Base-by-base conservation (phyloP, 1,140 invertebrate genomes). In the Rhopalosiphum padi region DNA sequence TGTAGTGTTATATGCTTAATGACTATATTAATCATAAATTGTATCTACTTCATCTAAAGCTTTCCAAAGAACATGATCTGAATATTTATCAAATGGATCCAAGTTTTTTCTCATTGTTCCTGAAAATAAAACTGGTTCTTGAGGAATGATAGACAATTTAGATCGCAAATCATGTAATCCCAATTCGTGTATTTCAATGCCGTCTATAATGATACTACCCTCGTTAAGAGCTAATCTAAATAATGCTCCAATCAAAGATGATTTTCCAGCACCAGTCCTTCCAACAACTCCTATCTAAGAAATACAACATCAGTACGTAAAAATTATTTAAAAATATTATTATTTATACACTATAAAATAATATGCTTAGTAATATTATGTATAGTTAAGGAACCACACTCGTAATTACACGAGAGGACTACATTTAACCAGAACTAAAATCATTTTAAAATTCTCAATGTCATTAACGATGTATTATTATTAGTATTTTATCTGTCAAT, bases 191-290 rank as follows among this genome's bases (percentile, higher is more conserved):
- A 96, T 97, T 93, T 98, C 96, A 1, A 97, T 95, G 18, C 95
- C 96, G 95, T 98, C 98, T 89, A 98, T 97, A 0, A 94, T 94
- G 53, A 98, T 96, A 0, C 94, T 37, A 21, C 97, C 97, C 82
- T 96, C 95, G 9, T 95, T 95, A 94, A 96, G 96, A 5, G 96
- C 96, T 93, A 99, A 94, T 90, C 98, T 96, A 94, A 99, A 99
- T 2, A 99, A 95, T 2, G 98, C 97, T 53, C 97, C 96, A 92
- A 98, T 97, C 9, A 99, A 95, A 0, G 98, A 99, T 0, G 98
- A 98, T 95, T 99, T 99, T 30, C 98, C 98, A 82, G 98, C 98
- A 1, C 98, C 98, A 22, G 98, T 98, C 94, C 97, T 96, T 9
- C 98, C 98, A 22, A 98, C 97, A 23, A 98, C 97, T 11, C 97